Base-by-base conservation (phyloP, 2,888 invertebrate genomes). In the Troilus luridus region DNA sequence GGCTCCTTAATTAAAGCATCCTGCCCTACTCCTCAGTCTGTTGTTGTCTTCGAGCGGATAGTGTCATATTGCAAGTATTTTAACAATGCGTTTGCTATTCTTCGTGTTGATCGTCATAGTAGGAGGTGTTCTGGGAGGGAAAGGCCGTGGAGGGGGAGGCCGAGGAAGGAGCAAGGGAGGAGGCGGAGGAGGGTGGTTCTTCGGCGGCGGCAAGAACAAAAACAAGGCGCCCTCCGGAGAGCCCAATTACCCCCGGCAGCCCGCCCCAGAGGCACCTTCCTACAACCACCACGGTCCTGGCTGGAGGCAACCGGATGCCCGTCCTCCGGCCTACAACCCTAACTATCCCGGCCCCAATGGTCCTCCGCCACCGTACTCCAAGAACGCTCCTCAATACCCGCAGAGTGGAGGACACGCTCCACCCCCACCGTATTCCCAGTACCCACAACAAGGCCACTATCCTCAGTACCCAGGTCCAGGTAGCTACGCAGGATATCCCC, bases 311-410 rank as follows among this genome's bases (percentile, higher is more conserved):
- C 56, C 54, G 6, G 60, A 60, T 7, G 54, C n/a, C 56, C 12
- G 72, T 1, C 90, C 90, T 3, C 90, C 90, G 8, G 64, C 89
- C 9, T 90, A 90, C 27, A 90, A 90, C 27, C 90, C 90, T 17
- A 1, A 6, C 17, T 90, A 90, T 59, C 7, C 19, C 14, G 90
- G 72, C 12, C 72, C 89, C 14, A 60, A 88, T 6, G 89, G 90
- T 8, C 90, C 90, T n/a, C 90, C 90, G 17, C 90, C 90, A 9
- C n/a, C 77, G 12, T 90, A 90, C 77, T 90, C 90, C 72, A 90
- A 77, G 90, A 90, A 90, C 77, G 72, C 72, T 9, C 59, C 90
- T 14, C 72, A 41, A 77, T 90, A 90, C 56, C 90, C 90, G 1
- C 72, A 67, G 59, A 77, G 58, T n/a, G 90, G 90, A 19, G 90